Base-by-base conservation (phyloP, 2,113 vertebrate genomes). In the Callipepla californica region DNA sequence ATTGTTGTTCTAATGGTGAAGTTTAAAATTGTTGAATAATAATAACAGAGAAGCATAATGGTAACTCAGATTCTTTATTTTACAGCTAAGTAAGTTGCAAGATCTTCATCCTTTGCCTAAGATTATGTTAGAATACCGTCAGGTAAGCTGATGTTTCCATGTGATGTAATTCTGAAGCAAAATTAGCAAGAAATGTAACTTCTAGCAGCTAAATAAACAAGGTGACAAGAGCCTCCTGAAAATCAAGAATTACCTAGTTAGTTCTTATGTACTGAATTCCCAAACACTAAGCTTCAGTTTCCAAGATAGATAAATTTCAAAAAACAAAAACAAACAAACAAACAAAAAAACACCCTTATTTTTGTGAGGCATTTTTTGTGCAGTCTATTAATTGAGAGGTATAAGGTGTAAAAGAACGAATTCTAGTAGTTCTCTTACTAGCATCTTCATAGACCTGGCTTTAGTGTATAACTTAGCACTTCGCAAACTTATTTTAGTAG, bases 91-190 rank as follows among this genome's bases (percentile, higher is more conserved):
- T 69, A 98, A 98, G 91, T 98, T 99, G 42, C 98, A 98, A 97
- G 98, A 98, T 82, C 96, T 99, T 72, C 99, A 99, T 94, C 98
- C 98, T 28, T 96, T 99, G 76, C 99, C 99, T 30, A 99, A 97
- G 97, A 98, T 99, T 76, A 97, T 99, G 93, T 93, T 99, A 75
- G 98, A 99, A 90, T 98, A 99, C 81, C 98, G 99, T 75, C 99
- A 98, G 98, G 99, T 99, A 90, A 93, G 96, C 23, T 65, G 38
- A 10, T 63, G 16, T 13, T 63, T 76, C 42, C 61, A 23, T 21
- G 34, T 44, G 25, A 14, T 12, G 12, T 47, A 21, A 8, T 47
- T 36, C 13, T 73, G 45, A 83, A 66, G 36, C 30, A 75, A 80
- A 90, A 45, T 62, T 68, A 81, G 11, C 47, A 75, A 85, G 53